Evolutionary conservation across 1,140 invertebrate genomes (phyloP).

Genomic region (Aphelinus atriplicis): DNA sequence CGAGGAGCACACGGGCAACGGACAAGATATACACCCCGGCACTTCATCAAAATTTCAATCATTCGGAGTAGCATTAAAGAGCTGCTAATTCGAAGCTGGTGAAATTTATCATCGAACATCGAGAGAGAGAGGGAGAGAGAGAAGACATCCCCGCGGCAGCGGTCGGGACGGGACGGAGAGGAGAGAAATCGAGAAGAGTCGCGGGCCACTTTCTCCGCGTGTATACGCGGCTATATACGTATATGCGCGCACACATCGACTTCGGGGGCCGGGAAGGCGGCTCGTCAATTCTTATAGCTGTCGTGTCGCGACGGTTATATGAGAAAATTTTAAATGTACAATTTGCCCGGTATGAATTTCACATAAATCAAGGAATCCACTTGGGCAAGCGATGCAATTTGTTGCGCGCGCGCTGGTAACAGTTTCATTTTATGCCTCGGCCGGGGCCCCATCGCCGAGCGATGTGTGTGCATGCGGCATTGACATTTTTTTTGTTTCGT

Average conservation of each 20-base stretch:
- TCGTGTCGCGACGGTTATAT: conserved; percentile 18
- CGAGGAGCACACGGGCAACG: too few relatives aligned
- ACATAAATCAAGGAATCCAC: conserved; percentile 21
- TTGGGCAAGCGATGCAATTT: conserved; percentile 2
- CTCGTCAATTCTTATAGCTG: conserved; percentile 31
- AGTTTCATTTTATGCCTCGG: conserved; percentile 12
- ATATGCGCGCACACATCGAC: conserved; percentile 1
- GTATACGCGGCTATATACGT: not conserved
- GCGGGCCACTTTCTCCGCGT: conserved; percentile 16
- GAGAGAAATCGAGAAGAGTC: conserved; percentile 14
- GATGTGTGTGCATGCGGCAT: not conserved
- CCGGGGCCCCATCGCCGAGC: not conserved
- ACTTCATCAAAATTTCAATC: conserved; percentile 3
- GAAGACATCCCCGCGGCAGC: not conserved
- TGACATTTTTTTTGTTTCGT: not conserved
- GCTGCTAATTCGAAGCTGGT: not conserved
- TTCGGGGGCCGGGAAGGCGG: conserved; percentile 12
- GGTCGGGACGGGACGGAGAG: not conserved
- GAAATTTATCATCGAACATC: not conserved
- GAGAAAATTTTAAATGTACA: conserved; percentile 26
- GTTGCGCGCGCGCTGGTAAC: not conserved
- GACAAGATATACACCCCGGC: too few relatives aligned
- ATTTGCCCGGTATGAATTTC: conserved; percentile 14
- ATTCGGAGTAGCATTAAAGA: conserved; percentile 3
- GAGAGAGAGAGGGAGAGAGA: not conserved